These are phyloP conservation scores for Busseola fusca DNA, from an alignment of 2,888 invertebrate species.

Conservation along the genomic window DNA sequence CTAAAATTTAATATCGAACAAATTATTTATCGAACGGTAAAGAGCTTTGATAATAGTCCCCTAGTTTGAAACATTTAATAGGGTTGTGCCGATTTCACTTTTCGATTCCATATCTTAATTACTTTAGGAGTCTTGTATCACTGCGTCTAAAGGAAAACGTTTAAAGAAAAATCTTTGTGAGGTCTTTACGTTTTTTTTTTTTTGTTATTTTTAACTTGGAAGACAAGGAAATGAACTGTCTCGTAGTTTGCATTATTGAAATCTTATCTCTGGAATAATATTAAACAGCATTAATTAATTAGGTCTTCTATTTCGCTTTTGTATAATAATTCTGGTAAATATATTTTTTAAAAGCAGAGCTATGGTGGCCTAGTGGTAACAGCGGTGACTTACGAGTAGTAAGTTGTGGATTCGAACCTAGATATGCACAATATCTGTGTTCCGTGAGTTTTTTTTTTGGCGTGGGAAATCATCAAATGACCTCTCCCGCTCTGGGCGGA, in stretches of 20 bases:
- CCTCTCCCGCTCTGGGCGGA: too few relatives aligned
- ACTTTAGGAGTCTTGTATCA: constrained; percentile 34
- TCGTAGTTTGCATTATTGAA: not conserved
- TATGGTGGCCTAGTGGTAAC: too few relatives aligned
- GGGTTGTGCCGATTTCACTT: constrained; percentile 59
- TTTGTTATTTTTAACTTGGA: not conserved
- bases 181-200: not conserved
- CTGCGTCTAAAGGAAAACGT: constrained; percentile 30
- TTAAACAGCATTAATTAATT: too few relatives aligned
- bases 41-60: constrained; percentile 66
- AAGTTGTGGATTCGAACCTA: too few relatives aligned
- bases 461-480: too few relatives aligned
- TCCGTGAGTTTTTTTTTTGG: too few relatives aligned
- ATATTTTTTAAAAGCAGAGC: too few relatives aligned
- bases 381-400: too few relatives aligned
- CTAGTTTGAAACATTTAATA: constrained; percentile 52
- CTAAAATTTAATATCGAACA: constrained; percentile 66
- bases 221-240: not conserved
- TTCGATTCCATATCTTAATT: constrained; percentile 55
- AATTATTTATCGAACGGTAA: constrained; percentile 62
- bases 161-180: constrained; percentile 18
- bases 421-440: too few relatives aligned
- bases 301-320: not conserved
- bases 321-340: not conserved
- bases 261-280: not conserved